Evolutionary conservation across 2,888 invertebrate species (phyloP).

Genomic region (Scaptomyza tumidula): DNA sequence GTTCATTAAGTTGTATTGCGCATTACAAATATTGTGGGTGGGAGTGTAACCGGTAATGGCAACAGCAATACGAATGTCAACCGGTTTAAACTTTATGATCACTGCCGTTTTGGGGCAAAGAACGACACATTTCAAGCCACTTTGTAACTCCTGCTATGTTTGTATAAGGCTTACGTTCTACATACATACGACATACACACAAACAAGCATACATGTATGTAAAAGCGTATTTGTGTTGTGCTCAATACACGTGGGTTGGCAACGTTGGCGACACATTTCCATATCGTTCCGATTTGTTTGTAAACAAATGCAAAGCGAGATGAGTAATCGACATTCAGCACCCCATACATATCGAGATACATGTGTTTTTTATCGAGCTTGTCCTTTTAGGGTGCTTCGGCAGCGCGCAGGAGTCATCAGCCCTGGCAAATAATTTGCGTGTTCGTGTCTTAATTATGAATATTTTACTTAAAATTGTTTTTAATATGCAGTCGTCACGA

Average conservation of each 20-base stretch:
- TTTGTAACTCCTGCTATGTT: slow-evolving; percentile 41
- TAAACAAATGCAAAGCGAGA: slow-evolving; percentile 66
- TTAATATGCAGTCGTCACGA: slow-evolving; percentile 31
- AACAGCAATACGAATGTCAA: slow-evolving; percentile 46
- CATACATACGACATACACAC: neutral
- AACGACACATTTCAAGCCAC: slow-evolving; percentile 41
- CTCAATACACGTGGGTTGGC: slow-evolving; percentile 47
- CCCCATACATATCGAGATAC: slow-evolving; percentile 23
- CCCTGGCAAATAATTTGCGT: slow-evolving; percentile 15
- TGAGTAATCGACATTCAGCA: slow-evolving; percentile 62
- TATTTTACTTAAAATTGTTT: slow-evolving; percentile 18
- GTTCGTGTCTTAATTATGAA: slow-evolving; percentile 14
- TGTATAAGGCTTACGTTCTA: slow-evolving; percentile 35
- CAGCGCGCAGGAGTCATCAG: slow-evolving; percentile 40
- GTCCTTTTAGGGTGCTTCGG: slow-evolving; percentile 46
- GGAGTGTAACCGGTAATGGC: slow-evolving; percentile 49
- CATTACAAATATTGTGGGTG: slow-evolving; percentile 50
- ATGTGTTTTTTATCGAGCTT: slow-evolving; percentile 20
- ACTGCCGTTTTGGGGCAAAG: slow-evolving; percentile 64
- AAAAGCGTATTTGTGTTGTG: slow-evolving; percentile 9
- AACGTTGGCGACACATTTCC: slow-evolving; percentile 59
- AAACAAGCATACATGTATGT: slow-evolving; percentile 1
- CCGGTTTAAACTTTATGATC: slow-evolving; percentile 57
- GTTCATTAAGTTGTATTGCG: slow-evolving; percentile 20
- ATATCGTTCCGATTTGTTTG: slow-evolving; percentile 63